Percentiles rank a stretch among this genome's conserved stretches.
phyloP scores from a whole-genome alignment of 2,888 invertebrate genomes.

The Drosophila anomalata region DNA sequence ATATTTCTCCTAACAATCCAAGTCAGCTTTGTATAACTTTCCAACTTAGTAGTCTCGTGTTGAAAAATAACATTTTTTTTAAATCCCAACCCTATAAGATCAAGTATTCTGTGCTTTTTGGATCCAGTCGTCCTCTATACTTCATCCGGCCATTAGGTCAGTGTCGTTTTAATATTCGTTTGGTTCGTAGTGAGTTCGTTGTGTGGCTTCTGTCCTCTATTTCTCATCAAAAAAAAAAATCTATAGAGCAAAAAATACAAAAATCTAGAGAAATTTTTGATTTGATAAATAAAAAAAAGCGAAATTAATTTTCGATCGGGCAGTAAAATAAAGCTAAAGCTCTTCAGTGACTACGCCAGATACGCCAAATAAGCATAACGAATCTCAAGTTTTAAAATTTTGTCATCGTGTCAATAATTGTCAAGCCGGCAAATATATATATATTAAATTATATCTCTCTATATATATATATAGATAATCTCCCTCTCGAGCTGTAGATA shows the following conservation, averaged over 20 bases:
- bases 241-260: not conserved
- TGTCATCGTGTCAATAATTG: not conserved
- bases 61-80: not conserved
- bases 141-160: not conserved
- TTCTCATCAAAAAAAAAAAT: not conserved
- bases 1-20: too few species aligned
- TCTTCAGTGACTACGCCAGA: not conserved
- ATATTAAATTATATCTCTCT: not conserved
- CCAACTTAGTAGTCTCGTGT: too few species aligned
- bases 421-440: not conserved
- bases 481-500: not conserved
- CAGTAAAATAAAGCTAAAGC: not conserved
- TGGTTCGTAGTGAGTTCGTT: conserved; percentile 9
- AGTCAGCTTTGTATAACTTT: too few species aligned
- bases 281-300: not conserved
- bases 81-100: not conserved
- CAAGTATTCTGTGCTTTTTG: not conserved
- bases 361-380: not conserved
- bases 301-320: not conserved
- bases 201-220: not conserved
- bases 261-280: not conserved
- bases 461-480: not conserved
- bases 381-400: conserved; percentile 3
- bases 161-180: conserved; percentile 5
- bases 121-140: not conserved